These are phyloP conservation scores for Montipora sp. DNA, from an alignment of 64 coral and sea anemone species.

Conservation along the genomic window DNA sequence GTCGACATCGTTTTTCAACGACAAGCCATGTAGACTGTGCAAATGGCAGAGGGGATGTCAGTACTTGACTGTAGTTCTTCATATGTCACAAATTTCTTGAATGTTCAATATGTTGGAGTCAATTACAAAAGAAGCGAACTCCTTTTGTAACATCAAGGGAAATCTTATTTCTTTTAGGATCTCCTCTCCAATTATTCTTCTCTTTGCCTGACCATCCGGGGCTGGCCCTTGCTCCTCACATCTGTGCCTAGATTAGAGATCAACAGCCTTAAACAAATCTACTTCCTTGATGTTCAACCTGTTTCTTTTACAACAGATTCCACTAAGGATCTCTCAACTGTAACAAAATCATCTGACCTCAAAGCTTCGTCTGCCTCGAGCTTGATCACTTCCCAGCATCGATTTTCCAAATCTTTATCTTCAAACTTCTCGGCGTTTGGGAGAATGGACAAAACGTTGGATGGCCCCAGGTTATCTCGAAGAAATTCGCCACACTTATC, in stretches of 20 bases:
- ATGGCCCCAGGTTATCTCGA: background rate
- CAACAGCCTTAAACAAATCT: conserved; percentile 25
- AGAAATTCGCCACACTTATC: conserved; percentile 8
- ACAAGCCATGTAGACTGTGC: too few relatives aligned
- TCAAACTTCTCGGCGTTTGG: conserved; percentile 36
- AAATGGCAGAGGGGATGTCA: too few relatives aligned
- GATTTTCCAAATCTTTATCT: conserved; percentile 43
- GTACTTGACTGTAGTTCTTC: too few relatives aligned
- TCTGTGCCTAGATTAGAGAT: conserved; percentile 3
- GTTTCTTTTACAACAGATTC: conserved; percentile 25
- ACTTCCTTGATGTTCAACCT: background rate
- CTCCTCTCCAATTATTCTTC: conserved; percentile 24
- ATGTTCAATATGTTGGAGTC: too few relatives aligned
- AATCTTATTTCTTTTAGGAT: conserved; percentile 16
- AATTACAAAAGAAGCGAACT: background rate
- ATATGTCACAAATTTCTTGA: too few relatives aligned
- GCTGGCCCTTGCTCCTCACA: background rate
- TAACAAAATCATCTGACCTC: conserved; percentile 20
- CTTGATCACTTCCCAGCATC: conserved; percentile 38
- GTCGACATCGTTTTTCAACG: too few relatives aligned
- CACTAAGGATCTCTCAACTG: conserved; percentile 6
- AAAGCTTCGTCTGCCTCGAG: conserved; percentile 12
- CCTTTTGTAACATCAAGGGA: conserved; percentile 21
- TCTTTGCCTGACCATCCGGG: background rate
- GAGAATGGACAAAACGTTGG: conserved; percentile 20